A percentile compares a stretch with the other conserved stretches of the same genome.
phyloP scores from a whole-genome alignment of 53 echinoderm and acorn worm genomes.

The Zoroaster sp. region DNA sequence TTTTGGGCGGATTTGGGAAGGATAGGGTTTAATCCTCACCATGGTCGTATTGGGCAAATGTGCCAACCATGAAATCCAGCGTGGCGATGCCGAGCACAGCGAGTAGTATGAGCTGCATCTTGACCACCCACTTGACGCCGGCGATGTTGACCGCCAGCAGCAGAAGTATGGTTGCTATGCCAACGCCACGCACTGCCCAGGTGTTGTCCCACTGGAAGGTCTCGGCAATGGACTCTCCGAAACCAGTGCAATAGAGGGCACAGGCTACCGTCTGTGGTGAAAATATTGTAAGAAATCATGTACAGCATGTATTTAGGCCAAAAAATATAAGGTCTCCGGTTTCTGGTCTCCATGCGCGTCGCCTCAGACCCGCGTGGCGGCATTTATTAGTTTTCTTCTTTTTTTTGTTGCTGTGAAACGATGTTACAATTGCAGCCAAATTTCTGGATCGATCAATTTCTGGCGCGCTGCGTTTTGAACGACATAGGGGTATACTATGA shows the following conservation, averaged over 20 bases:
- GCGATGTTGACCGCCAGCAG: slow-evolving; percentile 95
- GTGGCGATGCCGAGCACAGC: slow-evolving; percentile 91
- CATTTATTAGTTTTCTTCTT: no score
- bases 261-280: slow-evolving; percentile 85
- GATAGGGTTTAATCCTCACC: slow-evolving; percentile 53
- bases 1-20: no score
- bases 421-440: no score
- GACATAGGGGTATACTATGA: no score
- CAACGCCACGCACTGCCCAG: slow-evolving; percentile 96
- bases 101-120: slow-evolving; percentile 92
- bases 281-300: neutral
- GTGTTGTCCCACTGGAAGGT: slow-evolving; percentile 88
- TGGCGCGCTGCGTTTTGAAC: no score
- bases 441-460: no score
- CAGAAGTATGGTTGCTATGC: slow-evolving; percentile 89
- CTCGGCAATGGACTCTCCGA: slow-evolving; percentile 93
- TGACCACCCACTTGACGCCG: slow-evolving; percentile 97
- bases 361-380: no score
- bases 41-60: slow-evolving; percentile 85
- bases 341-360: no score
- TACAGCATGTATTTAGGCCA: no score
- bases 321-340: no score
- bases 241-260: slow-evolving; percentile 98
- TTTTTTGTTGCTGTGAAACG: no score
- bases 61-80: slow-evolving; percentile 92